Conservation (phyloP, 2,888 invertebrate species). For the Lepidocyrtoides sp. region DNA sequence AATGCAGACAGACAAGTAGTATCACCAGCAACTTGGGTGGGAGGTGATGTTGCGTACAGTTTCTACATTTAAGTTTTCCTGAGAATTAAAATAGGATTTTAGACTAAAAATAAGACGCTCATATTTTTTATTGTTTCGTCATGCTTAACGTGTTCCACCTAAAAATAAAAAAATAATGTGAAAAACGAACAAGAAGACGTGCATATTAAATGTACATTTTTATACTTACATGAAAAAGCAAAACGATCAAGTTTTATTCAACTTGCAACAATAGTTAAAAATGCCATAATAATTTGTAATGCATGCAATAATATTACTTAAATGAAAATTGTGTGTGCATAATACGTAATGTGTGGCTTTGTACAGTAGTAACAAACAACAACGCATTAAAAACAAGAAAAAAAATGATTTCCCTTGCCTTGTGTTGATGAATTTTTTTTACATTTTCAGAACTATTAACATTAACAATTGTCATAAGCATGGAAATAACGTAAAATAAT, state of each 20-base stretch:
- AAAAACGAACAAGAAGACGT: not conserved
- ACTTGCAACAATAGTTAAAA: slow-evolving; percentile 14
- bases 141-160: slow-evolving; percentile 72
- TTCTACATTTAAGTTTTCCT: slow-evolving; percentile 2
- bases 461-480: slow-evolving; percentile 34
- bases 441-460: slow-evolving; percentile 15
- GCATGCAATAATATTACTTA: not conserved
- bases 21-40: slow-evolving; percentile 66
- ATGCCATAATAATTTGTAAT: slow-evolving; percentile 26
- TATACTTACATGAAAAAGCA: not conserved
- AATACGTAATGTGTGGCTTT: slow-evolving; percentile 27
- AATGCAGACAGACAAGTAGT: slow-evolving; percentile 7
- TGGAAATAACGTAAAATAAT: not conserved
- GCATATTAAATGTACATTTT: not conserved
- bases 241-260: slow-evolving; percentile 25
- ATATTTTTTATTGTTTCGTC: slow-evolving; percentile 78
- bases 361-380: not conserved
- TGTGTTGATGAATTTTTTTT: slow-evolving; percentile 2
- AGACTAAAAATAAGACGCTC: slow-evolving; percentile 54
- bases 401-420: not conserved
- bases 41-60: slow-evolving; percentile 31
- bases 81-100: slow-evolving; percentile 61
- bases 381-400: not conserved
- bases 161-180: slow-evolving; percentile 38
- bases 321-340: slow-evolving; percentile 28